Base-by-base conservation (phyloP, 2,797 vertebrate genomes). In the Enteromius mattozi region DNA sequence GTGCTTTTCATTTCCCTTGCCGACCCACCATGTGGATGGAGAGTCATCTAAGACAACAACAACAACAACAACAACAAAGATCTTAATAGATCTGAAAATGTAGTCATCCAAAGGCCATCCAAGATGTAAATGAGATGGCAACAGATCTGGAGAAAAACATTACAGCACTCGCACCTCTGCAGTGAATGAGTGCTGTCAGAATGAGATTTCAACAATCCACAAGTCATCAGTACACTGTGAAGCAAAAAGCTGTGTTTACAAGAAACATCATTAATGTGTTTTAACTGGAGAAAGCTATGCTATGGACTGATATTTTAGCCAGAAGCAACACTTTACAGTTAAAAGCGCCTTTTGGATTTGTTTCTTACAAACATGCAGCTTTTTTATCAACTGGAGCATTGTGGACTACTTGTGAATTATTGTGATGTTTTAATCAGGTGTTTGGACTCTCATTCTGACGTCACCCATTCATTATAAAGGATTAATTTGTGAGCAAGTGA, bases 1-100 rank as follows among this genome's bases (percentile, higher is more conserved):
- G 85, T 99, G 97, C 85, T 95, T 97, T 92, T 99, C 97, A 10
- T 97, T 98, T 91, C 95, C 96, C 92, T 94, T 94, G 85, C 98
- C 98, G 16, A 98, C 94, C 98, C 98, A 99, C 97, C 97, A 99
- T 3, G 96, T 96, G 3, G 95, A 97, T 0, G 98, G 97, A 30
- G 91, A 93, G 0, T 96, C 97, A 59, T 97, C 98, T 99, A 86
- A 33, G 21, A 49, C 4, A 10, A 45, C n/a, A n/a, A n/a, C n/a
- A n/a, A 10, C 40, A 2, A 51, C 6, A 49, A 49, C 16, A 10
- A 13, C 16, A 9, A 42, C 21, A 47, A 63, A 63, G 0, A 27
- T 54, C 8, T 45, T 10, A n/a, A 59, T n/a, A 6, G 24, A 27
- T 13, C 24, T 14, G 13, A 63, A 14, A 27, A 27, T 14, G 0